A percentile compares a stretch with the other conserved stretches of the same genome.
phyloP scores from a whole-genome alignment of 1,140 invertebrate genomes.

The Drosophila orosa region DNA sequence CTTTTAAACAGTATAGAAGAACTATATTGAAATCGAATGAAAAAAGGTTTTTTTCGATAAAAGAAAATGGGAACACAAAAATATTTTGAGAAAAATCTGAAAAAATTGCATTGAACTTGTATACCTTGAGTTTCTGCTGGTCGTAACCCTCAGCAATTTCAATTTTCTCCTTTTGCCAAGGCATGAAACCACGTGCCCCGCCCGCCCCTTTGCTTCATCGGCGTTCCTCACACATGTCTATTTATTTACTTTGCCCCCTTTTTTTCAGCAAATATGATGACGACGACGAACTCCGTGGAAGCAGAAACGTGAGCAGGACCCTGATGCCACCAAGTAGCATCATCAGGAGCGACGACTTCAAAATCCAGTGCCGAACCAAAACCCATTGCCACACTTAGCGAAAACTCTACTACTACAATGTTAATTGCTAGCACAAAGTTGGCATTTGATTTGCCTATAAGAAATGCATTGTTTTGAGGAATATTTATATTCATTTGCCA shows the following conservation, averaged over 20 bases:
- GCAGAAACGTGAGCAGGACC: constrained; percentile 15
- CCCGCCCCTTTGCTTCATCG: constrained; percentile 1
- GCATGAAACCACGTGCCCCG: background rate
- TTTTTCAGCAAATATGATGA: constrained; percentile 53
- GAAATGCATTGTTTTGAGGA: background rate
- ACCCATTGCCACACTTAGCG: background rate
- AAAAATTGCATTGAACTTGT: background rate
- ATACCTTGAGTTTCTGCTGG: background rate
- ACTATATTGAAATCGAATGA: no score
- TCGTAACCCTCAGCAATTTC: background rate
- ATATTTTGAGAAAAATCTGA: background rate
- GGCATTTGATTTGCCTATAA: background rate
- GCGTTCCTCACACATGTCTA: constrained; percentile 48
- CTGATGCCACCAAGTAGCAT: constrained; percentile 6
- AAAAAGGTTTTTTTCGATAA: no score
- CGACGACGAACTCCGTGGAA: constrained; percentile 21
- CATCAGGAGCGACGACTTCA: constrained; percentile 9
- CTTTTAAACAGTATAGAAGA: background rate
- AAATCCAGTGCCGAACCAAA: background rate
- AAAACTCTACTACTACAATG: background rate
- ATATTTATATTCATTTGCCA: background rate
- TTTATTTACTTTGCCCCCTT: constrained; percentile 54
- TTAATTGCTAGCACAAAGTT: background rate
- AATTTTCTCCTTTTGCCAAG: background rate
- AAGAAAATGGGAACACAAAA: background rate